A percentile compares a stretch with the other conserved stretches of the same genome.
These are phyloP conservation scores for Acrobasis suavella DNA, from an alignment of 2,888 invertebrate species.

Conservation along the genomic window DNA sequence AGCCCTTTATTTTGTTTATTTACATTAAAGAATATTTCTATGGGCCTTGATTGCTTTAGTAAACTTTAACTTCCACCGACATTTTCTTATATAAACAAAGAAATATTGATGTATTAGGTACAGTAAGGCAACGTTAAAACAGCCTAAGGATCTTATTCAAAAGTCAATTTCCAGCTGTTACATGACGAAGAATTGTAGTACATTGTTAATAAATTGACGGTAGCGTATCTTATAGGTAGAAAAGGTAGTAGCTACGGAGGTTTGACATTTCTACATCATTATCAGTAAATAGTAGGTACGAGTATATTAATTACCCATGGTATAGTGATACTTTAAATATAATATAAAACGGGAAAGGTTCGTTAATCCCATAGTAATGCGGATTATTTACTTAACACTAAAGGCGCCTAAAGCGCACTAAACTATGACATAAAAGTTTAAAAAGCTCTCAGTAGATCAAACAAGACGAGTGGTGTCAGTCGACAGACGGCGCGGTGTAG, in stretches of 20 bases:
- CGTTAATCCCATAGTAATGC: slow-evolving; percentile 54
- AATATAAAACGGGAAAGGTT: slow-evolving; percentile 48
- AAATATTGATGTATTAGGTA: background rate
- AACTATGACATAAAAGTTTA: slow-evolving; percentile 80
- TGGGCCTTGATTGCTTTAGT: slow-evolving; percentile 46
- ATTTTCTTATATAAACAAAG: slow-evolving; percentile 5
- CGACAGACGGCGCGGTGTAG: slow-evolving; percentile 71
- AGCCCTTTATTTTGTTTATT: slow-evolving; percentile 56
- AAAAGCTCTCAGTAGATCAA: slow-evolving; percentile 83
- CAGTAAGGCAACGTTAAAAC: background rate
- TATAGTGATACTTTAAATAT: slow-evolving; percentile 31
- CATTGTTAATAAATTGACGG: no score
- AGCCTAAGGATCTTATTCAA: slow-evolving; percentile 11
- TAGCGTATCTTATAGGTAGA: no score
- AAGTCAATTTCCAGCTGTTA: background rate
- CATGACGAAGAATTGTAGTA: no score
- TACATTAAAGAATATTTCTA: slow-evolving; percentile 43
- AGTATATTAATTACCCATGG: no score
- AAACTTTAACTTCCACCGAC: slow-evolving; percentile 27
- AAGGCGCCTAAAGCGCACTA: slow-evolving; percentile 74
- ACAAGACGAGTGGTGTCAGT: slow-evolving; percentile 74
- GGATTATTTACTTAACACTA: slow-evolving; percentile 77
- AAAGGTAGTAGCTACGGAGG: no score
- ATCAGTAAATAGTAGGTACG: no score
- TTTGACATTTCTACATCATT: no score